Percentiles rank a stretch among this genome's conserved stretches.
Evolutionary conservation across 1,140 invertebrate genomes (phyloP).

Genomic region (Euura saliciscinereae): DNA sequence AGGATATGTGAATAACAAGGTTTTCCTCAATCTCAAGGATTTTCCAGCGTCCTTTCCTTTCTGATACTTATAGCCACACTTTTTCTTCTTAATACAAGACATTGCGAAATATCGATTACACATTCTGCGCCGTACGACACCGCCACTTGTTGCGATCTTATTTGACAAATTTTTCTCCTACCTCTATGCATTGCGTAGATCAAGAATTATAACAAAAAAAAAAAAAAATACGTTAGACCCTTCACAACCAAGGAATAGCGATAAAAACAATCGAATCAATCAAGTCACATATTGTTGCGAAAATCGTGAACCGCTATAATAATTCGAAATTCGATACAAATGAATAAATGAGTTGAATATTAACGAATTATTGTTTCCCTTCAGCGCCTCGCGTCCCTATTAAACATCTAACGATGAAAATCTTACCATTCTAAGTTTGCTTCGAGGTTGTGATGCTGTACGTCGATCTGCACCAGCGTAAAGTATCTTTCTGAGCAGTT

Average conservation of each 20-base stretch:
- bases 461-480: background rate
- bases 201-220: background rate
- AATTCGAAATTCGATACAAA: background rate
- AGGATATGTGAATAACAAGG: too few species aligned
- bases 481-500: background rate
- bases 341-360: too few species aligned
- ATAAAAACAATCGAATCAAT: too few species aligned
- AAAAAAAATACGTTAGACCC: background rate
- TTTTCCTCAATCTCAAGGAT: background rate
- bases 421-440: slow-evolving; percentile 3
- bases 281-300: background rate
- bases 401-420: too few species aligned
- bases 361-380: too few species aligned
- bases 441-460: background rate
- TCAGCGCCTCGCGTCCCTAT: too few species aligned
- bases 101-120: slow-evolving; percentile 4
- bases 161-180: background rate
- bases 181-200: too few species aligned
- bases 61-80: too few species aligned
- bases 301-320: background rate
- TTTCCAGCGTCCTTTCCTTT: background rate
- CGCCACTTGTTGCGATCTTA: background rate
- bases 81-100: background rate
- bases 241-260: too few species aligned
- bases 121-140: background rate